Evolutionary conservation across 2,113 vertebrate genomes (phyloP).

Genomic region (Centropus bengalensis): DNA sequence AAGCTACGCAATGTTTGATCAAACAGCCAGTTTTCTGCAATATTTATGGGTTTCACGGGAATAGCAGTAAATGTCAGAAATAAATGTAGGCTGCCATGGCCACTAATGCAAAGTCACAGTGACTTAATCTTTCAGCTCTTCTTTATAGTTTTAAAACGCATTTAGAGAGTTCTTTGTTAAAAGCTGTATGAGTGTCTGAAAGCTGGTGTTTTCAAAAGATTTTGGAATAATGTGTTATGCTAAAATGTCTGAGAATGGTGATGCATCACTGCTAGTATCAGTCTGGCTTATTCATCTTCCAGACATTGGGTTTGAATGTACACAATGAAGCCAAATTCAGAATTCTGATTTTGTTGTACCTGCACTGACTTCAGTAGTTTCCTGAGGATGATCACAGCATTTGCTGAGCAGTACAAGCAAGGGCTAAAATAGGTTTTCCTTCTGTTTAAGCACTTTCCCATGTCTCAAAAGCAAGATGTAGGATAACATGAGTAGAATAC

Average conservation of each 20-base stretch:
- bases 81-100: not conserved
- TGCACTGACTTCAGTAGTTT: not conserved
- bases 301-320: not conserved
- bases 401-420: not conserved
- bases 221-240: not conserved
- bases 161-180: not conserved
- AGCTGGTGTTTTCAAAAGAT: slow-evolving; percentile 1
- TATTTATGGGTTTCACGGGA: not conserved
- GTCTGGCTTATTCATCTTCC: slow-evolving; percentile 12
- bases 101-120: not conserved
- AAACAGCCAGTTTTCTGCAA: not conserved
- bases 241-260: not conserved
- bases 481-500: not conserved
- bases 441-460: not conserved
- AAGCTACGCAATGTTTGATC: not conserved
- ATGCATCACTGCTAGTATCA: not conserved
- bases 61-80: slow-evolving; percentile 15
- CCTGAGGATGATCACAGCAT: not conserved
- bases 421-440: not conserved
- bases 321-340: not conserved
- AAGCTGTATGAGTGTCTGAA: not conserved
- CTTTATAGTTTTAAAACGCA: not conserved
- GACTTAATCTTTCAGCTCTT: not conserved
- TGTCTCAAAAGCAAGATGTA: not conserved
- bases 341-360: not conserved